Evolutionary conservation across 1,140 invertebrate species (phyloP).

Genomic region (Orchesella cincta): DNA sequence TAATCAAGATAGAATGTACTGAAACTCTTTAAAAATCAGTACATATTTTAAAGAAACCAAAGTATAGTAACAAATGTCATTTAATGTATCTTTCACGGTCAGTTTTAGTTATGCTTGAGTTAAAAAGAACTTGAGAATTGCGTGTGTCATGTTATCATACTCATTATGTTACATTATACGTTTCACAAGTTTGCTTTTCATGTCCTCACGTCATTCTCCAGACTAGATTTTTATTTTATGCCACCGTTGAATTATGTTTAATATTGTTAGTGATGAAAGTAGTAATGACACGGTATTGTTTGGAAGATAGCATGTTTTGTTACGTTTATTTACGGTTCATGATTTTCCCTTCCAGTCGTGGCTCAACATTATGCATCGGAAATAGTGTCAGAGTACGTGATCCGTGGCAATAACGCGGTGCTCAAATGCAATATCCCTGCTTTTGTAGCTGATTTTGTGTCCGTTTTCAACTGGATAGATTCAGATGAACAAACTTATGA

Average conservation of each 20-base stretch:
- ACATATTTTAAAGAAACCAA: neutral
- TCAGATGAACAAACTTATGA: constrained; percentile 66
- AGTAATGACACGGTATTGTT: too few relatives aligned
- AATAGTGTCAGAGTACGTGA: constrained; percentile 82
- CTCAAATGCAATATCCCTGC: constrained; percentile 78
- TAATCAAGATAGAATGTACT: too few relatives aligned
- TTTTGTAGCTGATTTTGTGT: constrained; percentile 83
- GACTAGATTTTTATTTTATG: neutral
- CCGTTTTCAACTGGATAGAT: constrained; percentile 77
- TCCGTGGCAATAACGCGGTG: constrained; percentile 80
- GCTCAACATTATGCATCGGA: constrained; percentile 78
- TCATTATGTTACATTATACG: too few relatives aligned
- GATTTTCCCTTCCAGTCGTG: constrained; percentile 66
- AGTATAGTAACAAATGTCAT: neutral
- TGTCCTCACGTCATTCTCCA: neutral
- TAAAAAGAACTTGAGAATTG: too few relatives aligned
- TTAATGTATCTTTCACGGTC: too few relatives aligned
- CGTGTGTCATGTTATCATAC: too few relatives aligned
- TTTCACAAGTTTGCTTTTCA: too few relatives aligned
- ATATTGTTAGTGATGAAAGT: neutral
- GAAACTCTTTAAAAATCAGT: neutral
- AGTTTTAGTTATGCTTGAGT: too few relatives aligned
- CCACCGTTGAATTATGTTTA: neutral
- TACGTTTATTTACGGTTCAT: neutral
- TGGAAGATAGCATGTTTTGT: neutral